Evolutionary conservation across 23 tunicate species (phyloP).

Genomic region (Pegea sp.): DNA sequence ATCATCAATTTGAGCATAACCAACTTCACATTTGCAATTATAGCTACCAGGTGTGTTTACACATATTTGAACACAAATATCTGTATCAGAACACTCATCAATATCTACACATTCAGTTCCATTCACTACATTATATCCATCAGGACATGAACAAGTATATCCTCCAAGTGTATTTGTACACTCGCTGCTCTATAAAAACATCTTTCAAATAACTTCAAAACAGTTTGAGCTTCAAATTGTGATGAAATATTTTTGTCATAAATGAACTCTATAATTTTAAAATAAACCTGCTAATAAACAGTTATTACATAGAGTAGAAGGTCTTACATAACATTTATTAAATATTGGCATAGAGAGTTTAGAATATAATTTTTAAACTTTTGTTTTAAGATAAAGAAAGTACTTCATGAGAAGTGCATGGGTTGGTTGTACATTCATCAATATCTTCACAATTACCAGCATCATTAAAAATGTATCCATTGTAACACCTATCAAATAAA

Average conservation of each 20-base stretch:
- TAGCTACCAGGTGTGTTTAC: conserved; percentile 33
- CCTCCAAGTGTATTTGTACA: conserved; percentile 34
- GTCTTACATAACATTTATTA: too few relatives aligned
- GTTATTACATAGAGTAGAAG: too few relatives aligned
- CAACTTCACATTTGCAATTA: conserved; percentile 20
- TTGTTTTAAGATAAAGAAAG: too few relatives aligned
- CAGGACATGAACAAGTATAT: conserved; percentile 43
- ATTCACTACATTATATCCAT: conserved; percentile 39
- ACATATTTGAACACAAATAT: conserved; percentile 15
- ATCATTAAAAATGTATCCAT: conserved; percentile 17
- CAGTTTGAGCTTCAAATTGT: too few relatives aligned
- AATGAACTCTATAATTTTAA: too few relatives aligned
- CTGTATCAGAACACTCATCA: conserved; percentile 30
- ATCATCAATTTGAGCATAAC: too few relatives aligned
- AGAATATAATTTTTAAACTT: too few relatives aligned
- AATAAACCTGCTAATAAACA: too few relatives aligned
- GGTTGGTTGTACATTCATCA: conserved; percentile 40
- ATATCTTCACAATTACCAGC: conserved; percentile 20
- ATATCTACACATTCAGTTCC: conserved; percentile 28
- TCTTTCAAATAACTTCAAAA: too few relatives aligned
- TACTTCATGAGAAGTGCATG: conserved; percentile 17
- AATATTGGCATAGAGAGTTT: too few relatives aligned
- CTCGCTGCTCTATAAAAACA: conserved; percentile 15
- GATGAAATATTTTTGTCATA: too few relatives aligned
- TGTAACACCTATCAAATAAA: conserved; percentile 55